Percentiles rank a stretch among this genome's conserved stretches.
phyloP scores from a whole-genome alignment of 2,797 vertebrate genomes.

The Enteromius unitaeniatus region DNA sequence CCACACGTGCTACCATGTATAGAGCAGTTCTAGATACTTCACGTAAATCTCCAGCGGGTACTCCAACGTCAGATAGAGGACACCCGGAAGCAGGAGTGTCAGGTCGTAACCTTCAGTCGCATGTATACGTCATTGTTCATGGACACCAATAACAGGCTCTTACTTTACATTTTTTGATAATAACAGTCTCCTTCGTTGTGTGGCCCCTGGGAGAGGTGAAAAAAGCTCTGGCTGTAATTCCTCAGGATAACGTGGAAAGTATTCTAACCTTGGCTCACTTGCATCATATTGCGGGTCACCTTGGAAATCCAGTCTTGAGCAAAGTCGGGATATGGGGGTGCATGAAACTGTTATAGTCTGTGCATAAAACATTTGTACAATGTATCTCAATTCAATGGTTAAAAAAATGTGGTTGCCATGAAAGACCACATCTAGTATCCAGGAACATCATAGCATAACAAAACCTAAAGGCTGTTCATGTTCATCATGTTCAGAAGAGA shows the following conservation, averaged over 20 bases:
- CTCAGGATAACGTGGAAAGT: constrained; percentile 19
- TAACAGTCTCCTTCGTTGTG: neutral
- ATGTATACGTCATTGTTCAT: neutral
- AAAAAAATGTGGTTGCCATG: neutral
- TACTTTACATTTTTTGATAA: neutral
- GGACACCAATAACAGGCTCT: neutral
- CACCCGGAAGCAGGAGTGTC: neutral
- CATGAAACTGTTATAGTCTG: neutral
- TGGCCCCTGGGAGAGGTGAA: neutral
- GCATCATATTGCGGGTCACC: neutral
- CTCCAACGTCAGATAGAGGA: neutral
- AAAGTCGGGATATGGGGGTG: neutral
- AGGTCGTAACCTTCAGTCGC: neutral
- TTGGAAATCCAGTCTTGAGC: neutral
- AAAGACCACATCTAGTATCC: neutral
- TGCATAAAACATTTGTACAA: neutral
- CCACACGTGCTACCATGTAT: neutral
- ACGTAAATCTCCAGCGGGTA: neutral
- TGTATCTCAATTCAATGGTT: neutral
- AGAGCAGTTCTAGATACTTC: neutral
- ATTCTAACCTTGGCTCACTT: constrained; percentile 9
- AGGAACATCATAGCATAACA: neutral
- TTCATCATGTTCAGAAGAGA: neutral
- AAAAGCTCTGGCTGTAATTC: neutral
- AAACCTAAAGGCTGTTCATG: neutral